Evolutionary conservation across 2,113 vertebrate genomes (phyloP), one percentile per base, ranked within the genome.

Genomic region (Notarius quadriscutis): DNA sequence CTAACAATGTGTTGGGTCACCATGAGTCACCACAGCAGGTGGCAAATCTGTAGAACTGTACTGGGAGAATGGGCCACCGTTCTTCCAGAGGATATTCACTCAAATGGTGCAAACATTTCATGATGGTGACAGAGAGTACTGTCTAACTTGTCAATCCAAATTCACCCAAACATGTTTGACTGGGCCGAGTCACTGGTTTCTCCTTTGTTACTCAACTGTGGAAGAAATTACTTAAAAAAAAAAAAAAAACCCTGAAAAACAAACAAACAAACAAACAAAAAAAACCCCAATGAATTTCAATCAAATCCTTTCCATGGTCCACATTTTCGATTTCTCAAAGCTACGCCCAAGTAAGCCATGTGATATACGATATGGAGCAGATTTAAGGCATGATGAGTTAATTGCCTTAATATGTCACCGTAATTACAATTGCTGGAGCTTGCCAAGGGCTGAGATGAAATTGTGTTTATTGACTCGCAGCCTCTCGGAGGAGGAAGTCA

Each of bases 401-500:
- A 88, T 83, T 78, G 87, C 67, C 41, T 83, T 74, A 87, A 84
- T 90, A 88, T 92, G 92, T 89, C 89, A 90, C 88, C 51, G 81
- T 94, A 93, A 94, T 94, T 92, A 93, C 74, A 67, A 86, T 86
- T 90, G 92, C 89, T 91, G 81, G 83, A 30, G 84, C 30, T 27
- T 79, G 87, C 89, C 89, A 85, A 88, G 91, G 89, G 91, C 89
- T 92, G 87, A 89, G 87, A 89, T 84, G 88, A 84, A 84, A 84
- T 71, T 84, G 72, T 84, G 83, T 89, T 93, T 91, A 89, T 81
- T 88, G 92, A 92, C 92, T 93, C 82, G 41, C 79, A 88, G 92
- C 89, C 89, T 85, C 88, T 90, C 89, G 69, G 88, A 91, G 89
- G 91, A 91, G 89, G 88, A 92, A 93, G 93, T 92, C 92, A 90